A percentile compares a stretch with the other conserved stretches of the same genome.
phyloP scores from a whole-genome alignment of 2,113 vertebrate genomes.

The Catagonus wagneri region DNA sequence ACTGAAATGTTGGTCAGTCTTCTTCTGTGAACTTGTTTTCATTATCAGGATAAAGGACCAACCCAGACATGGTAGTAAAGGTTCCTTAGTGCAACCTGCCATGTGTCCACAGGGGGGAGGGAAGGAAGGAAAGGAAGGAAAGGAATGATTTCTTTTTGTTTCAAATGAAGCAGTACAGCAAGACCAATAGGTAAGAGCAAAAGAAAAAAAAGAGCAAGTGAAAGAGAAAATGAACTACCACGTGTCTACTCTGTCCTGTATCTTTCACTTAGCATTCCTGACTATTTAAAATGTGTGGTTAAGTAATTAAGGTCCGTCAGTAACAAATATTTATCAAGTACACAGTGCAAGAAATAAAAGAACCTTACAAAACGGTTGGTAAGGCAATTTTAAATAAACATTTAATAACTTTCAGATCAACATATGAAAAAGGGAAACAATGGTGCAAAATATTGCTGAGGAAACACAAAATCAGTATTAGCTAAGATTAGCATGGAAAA shows the following conservation, averaged over 20 bases:
- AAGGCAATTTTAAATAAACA: neutral
- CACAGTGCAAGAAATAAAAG: neutral
- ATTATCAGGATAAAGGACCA: neutral
- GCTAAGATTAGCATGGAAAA: neutral
- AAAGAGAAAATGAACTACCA: neutral
- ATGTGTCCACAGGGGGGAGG: neutral
- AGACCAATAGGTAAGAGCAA: neutral
- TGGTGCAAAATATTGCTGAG: neutral
- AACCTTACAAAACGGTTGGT: neutral
- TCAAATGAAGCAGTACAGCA: neutral
- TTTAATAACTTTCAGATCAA: neutral
- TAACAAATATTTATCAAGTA: neutral
- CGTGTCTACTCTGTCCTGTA: neutral
- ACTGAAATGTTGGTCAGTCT: neutral
- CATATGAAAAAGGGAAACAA: neutral
- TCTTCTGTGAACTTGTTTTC: conserved; percentile 9
- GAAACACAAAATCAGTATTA: neutral
- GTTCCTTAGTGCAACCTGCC: neutral
- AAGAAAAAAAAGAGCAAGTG: neutral
- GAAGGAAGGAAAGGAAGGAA: neutral
- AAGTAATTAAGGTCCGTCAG: neutral
- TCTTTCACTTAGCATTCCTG: neutral
- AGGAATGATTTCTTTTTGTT: neutral
- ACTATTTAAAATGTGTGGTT: neutral
- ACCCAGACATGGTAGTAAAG: neutral